phyloP scores from a whole-genome alignment of 2,113 vertebrate species.

The Lagopus leucura region DNA sequence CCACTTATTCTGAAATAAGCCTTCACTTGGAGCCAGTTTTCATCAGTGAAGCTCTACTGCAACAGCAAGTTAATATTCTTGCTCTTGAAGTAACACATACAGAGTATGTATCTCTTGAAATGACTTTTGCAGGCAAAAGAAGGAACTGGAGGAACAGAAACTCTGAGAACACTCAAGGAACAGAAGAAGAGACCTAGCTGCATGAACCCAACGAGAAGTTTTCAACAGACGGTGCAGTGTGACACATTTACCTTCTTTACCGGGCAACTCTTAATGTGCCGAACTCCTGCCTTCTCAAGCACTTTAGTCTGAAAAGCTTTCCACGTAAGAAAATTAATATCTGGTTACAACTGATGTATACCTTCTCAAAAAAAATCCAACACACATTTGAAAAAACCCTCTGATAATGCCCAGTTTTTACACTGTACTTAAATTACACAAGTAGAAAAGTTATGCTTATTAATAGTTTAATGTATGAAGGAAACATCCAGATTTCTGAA shows the following conservation, averaged over 20 bases:
- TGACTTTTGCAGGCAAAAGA: neutral
- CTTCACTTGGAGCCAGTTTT: neutral
- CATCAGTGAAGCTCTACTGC: neutral
- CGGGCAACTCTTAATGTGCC: neutral
- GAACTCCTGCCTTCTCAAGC: neutral
- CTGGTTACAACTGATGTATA: conserved; percentile 1
- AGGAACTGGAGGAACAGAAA: neutral
- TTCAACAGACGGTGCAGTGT: conserved; percentile 7
- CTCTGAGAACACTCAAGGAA: neutral
- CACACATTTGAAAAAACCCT: neutral
- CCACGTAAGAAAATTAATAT: neutral
- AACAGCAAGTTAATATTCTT: neutral
- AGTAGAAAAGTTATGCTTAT: conserved; percentile 85
- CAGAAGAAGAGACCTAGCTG: neutral
- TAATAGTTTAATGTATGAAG: conserved; percentile 91
- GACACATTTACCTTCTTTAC: neutral
- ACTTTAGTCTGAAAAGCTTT: neutral
- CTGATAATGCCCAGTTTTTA: conserved; percentile 57
- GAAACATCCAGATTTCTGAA: conserved; percentile 89
- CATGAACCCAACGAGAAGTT: neutral
- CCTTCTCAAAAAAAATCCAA: conserved; percentile 25
- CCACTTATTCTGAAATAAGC: neutral
- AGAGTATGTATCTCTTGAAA: neutral
- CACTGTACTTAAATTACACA: conserved; percentile 79
- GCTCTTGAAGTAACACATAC: neutral